These are phyloP conservation scores for Achlya flavicornis DNA, from an alignment of 2,888 invertebrate genomes.

Conservation along the genomic window DNA sequence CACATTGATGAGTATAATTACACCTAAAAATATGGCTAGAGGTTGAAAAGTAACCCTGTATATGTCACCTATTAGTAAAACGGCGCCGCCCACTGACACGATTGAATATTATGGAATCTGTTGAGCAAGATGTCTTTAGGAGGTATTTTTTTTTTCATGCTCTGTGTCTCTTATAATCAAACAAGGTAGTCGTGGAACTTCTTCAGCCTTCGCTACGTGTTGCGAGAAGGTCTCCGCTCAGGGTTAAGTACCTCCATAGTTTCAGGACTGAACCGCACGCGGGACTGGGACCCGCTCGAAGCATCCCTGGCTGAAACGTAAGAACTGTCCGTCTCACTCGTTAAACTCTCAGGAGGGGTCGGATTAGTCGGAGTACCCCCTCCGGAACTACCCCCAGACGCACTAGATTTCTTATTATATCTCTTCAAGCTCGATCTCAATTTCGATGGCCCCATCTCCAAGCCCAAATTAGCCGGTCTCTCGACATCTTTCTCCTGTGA, in stretches of 20 bases:
- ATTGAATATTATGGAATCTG: too few species aligned
- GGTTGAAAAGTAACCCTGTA: too few species aligned
- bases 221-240: slow-evolving; percentile 61
- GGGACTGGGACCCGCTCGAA: slow-evolving; percentile 87
- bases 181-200: slow-evolving; percentile 81
- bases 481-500: slow-evolving; percentile 70
- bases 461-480: slow-evolving; percentile 79
- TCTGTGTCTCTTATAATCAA: slow-evolving; percentile 38
- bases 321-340: slow-evolving; percentile 92
- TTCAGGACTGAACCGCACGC: slow-evolving; percentile 91
- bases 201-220: slow-evolving; percentile 79
- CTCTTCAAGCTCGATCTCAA: slow-evolving; percentile 91
- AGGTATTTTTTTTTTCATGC: too few species aligned
- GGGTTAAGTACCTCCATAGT: slow-evolving; percentile 82
- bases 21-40: too few species aligned
- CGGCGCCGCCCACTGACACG: too few species aligned
- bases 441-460: slow-evolving; percentile 87
- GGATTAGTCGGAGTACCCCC: slow-evolving; percentile 91
- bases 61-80: too few species aligned
- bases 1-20: too few species aligned
- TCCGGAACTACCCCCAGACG: slow-evolving; percentile 84
- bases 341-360: slow-evolving; percentile 92
- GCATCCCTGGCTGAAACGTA: slow-evolving; percentile 94
- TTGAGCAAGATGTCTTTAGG: too few species aligned
- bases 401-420: slow-evolving; percentile 83